Conservation (phyloP, 2,113 vertebrate species). For the Azemiops feae region DNA sequence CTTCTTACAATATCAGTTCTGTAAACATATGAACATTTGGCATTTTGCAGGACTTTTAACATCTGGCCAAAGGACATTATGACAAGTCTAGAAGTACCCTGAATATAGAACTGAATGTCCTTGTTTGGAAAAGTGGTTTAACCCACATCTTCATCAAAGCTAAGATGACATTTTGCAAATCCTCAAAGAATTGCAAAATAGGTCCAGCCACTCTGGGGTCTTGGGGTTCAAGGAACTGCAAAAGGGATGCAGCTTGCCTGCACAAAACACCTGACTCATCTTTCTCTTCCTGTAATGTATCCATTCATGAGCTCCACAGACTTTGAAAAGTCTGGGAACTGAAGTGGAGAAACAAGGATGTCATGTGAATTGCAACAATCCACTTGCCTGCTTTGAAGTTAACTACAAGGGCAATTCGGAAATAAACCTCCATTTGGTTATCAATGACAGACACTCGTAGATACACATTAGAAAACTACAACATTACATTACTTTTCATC, state of each 20-base stretch:
- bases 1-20: neutral
- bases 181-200: neutral
- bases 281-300: neutral
- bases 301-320: neutral
- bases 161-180: neutral
- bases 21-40: neutral
- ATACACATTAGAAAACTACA: too few relatives aligned
- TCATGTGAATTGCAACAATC: neutral
- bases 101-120: neutral
- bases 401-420: neutral
- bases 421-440: too few relatives aligned
- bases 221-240: neutral
- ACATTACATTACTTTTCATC: too few relatives aligned
- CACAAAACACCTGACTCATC: neutral
- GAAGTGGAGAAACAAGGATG: neutral
- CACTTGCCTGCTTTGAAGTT: neutral
- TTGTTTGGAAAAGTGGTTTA: neutral
- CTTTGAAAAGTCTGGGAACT: neutral
- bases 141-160: neutral
- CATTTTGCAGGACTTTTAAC: neutral
- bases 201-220: neutral
- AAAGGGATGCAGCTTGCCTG: neutral
- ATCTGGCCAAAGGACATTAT: neutral
- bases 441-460: too few relatives aligned
- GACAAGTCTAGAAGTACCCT: neutral